phyloP scores from a whole-genome alignment of 2,797 vertebrate species.

The Arnoldichthys spilopterus region DNA sequence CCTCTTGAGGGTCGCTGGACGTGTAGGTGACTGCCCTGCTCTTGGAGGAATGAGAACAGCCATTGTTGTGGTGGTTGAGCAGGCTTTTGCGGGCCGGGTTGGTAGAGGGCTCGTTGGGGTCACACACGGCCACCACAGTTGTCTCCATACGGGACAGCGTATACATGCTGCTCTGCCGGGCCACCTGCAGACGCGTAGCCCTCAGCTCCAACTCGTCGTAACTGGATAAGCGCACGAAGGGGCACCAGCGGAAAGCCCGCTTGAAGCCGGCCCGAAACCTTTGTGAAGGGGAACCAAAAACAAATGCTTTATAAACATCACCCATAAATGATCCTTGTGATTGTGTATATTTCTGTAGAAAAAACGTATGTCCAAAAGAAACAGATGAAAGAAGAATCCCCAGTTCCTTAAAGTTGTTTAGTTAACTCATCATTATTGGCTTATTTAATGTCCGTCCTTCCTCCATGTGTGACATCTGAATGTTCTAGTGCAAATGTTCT shows the following conservation, averaged over 20 bases:
- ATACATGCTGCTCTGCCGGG: slow-evolving; percentile 90
- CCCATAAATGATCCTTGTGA: background rate
- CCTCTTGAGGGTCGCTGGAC: slow-evolving; percentile 65
- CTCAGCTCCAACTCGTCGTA: slow-evolving; percentile 91
- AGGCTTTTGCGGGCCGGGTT: slow-evolving; percentile 65
- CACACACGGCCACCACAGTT: slow-evolving; percentile 76
- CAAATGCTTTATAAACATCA: background rate
- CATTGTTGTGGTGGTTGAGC: slow-evolving; percentile 68
- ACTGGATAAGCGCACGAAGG: slow-evolving; percentile 91
- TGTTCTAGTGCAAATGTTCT: too few relatives aligned
- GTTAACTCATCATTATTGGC: too few relatives aligned
- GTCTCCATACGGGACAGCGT: slow-evolving; percentile 92
- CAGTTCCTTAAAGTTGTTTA: too few relatives aligned
- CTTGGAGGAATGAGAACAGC: slow-evolving; percentile 54
- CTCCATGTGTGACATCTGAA: too few relatives aligned
- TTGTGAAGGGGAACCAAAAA: background rate
- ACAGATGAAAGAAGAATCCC: background rate
- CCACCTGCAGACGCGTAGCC: slow-evolving; percentile 83
- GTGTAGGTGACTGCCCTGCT: slow-evolving; percentile 50
- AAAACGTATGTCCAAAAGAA: background rate
- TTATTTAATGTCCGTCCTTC: too few relatives aligned
- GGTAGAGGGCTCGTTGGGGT: slow-evolving; percentile 72
- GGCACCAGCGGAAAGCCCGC: slow-evolving; percentile 93
- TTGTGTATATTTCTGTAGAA: background rate
- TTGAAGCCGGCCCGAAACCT: slow-evolving; percentile 97